phyloP scores from a whole-genome alignment of 2,888 invertebrate genomes.

The Cabera pusaria region DNA sequence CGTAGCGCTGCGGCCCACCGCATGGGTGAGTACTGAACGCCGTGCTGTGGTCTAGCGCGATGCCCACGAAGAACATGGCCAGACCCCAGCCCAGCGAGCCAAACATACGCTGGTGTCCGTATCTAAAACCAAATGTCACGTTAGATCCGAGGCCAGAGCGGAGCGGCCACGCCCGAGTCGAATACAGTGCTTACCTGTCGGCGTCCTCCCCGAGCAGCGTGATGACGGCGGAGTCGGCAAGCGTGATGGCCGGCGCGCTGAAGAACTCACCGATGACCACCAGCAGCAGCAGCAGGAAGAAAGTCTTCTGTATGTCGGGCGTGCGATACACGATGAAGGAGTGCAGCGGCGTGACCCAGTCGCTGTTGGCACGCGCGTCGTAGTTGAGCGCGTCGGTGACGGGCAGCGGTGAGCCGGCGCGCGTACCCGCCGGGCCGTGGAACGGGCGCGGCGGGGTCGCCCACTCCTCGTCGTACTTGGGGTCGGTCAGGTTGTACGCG shows the following conservation, averaged over 20 bases:
- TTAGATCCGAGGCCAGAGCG: not conserved
- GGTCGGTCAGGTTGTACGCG: constrained; percentile 84
- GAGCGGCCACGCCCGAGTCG: no score
- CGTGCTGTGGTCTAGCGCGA: constrained; percentile 97
- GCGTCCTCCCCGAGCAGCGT: constrained; percentile 94
- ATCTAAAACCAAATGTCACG: constrained; percentile 64
- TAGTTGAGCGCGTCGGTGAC: constrained; percentile 91
- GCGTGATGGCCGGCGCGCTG: constrained; percentile 96
- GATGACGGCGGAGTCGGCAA: constrained; percentile 96
- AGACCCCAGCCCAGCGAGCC: constrained; percentile 99
- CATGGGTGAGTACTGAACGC: constrained; percentile 97
- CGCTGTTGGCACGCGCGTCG: constrained; percentile 85
- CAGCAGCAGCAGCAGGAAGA: constrained; percentile 95
- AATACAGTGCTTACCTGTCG: constrained; percentile 79
- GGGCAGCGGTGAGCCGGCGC: constrained; percentile 86
- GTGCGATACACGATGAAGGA: constrained; percentile 96
- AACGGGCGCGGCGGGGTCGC: constrained; percentile 39
- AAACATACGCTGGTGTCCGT: constrained; percentile 99
- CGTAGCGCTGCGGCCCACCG: constrained; percentile 92
- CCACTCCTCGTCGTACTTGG: constrained; percentile 75
- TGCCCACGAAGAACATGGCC: constrained; percentile 99
- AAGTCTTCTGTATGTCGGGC: constrained; percentile 96
- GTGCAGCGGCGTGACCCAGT: constrained; percentile 95
- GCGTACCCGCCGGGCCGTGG: constrained; percentile 52
- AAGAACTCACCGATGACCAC: constrained; percentile 99